phyloP scores from a whole-genome alignment of 1,140 invertebrate species.

The Micrasema minimum region DNA sequence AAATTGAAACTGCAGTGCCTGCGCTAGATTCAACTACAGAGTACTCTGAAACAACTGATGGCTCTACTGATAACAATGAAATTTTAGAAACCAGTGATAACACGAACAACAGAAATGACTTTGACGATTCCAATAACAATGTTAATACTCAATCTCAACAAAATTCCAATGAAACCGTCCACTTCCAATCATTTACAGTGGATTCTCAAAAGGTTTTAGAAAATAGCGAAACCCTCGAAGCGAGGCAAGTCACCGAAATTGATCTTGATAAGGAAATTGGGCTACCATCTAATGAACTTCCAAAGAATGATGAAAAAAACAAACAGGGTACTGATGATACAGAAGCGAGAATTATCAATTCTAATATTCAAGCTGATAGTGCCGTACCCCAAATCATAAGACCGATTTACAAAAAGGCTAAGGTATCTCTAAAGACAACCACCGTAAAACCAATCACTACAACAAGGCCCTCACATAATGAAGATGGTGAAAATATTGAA shows the following conservation, averaged over 20 bases:
- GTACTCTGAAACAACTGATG: neutral
- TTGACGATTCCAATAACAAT: constrained; percentile 39
- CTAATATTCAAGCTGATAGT: constrained; percentile 55
- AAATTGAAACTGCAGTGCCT: constrained; percentile 60
- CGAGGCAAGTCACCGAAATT: constrained; percentile 56
- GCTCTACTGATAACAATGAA: constrained; percentile 54
- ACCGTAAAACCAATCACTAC: constrained; percentile 67
- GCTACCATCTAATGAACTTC: neutral
- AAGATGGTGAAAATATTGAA: constrained; percentile 73
- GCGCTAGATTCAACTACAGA: constrained; percentile 55
- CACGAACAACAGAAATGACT: constrained; percentile 40
- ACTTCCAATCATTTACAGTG: constrained; percentile 63
- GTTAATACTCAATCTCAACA: neutral
- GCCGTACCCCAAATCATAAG: constrained; percentile 50
- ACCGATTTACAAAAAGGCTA: constrained; percentile 53
- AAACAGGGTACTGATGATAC: neutral
- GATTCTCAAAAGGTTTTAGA: constrained; percentile 62
- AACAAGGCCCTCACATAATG: constrained; percentile 69
- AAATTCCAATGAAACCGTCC: constrained; percentile 45
- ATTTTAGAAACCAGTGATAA: constrained; percentile 55
- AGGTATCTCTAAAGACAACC: neutral
- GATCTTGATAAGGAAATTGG: constrained; percentile 55
- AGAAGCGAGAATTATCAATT: constrained; percentile 59
- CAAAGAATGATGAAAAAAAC: neutral
- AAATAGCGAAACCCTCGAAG: constrained; percentile 17